Evolutionary conservation across 1,140 invertebrate genomes (phyloP), one percentile per base, ranked within the genome.

Genomic region (Hylaeus volcanicus): DNA sequence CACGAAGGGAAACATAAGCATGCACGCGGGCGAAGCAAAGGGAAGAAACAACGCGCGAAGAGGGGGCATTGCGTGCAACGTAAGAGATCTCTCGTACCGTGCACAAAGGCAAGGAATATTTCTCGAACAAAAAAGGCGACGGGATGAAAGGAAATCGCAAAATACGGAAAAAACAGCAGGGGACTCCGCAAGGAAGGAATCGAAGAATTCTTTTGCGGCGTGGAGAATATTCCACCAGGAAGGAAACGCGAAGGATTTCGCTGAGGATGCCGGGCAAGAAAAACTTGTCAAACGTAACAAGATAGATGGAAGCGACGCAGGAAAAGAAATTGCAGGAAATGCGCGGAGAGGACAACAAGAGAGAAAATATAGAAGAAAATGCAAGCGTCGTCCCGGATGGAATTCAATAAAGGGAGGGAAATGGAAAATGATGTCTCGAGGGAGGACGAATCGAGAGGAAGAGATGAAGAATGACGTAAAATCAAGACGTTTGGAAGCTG

Each of bases 281-380:
- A 74, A 74, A 74, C 72, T 74, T 74, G 72, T 64, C 72, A 74
- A 74, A 74, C 72, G 45, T 74, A 74, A 61, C 45, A 53, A 74
- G 72, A 74, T 74, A 63, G 45, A 74, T 74, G 48, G 72, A 74
- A 74, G 48, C 14, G 45, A 37, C 26, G 26, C 11, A 43, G 71
- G 71, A 14, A 51, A 51, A 73, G 71, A 61, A 73, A 63, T 74
- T 61, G 45, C 58, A 37, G 72, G 60, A 55, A 74, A 74, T 51
- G 60, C 39, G 53, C 15, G 72, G 14, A 37, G 53, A 56, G 51
- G 56, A 11, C 11, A 14, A 45, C 12, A 43, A 45, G 55, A 39
- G 12, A 5, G 5, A 37, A 26, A 51, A n/a, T n/a, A 9, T 1
- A 15, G 56, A 63, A 48, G 60, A 51, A 63, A 26, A 2, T 5